Evolutionary conservation across 2,113 vertebrate genomes (phyloP), one percentile per base, ranked within the genome.

Genomic region (Barnardius zonarius): DNA sequence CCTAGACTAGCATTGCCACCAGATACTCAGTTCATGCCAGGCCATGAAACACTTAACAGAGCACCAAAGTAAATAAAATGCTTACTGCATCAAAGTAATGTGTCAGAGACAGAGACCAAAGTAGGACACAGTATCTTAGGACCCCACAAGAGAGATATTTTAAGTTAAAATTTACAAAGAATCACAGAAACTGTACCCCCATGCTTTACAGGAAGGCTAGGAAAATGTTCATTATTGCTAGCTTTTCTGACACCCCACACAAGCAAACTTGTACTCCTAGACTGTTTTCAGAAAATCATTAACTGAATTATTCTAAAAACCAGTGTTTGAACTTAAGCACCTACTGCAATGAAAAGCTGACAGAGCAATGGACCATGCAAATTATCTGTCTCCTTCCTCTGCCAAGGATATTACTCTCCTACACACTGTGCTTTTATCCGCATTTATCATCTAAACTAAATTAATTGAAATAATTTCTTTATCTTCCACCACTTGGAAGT

Each of bases 361-460:
- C 10, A 39, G 48, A 83, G 94, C 93, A 64, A n/a, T 5, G 11
- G 6, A 55, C 81, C 83, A 92, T 43, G 68, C 52, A 79, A 68
- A 80, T 16, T 59, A 74, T 73, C 90, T 80, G 28, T 37, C 93
- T 81, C 57, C 31, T 75, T 96, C 82, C 78, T 87, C 39, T 35
- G 81, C 94, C 90, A 90, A 91, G 19, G 74, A 33, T 49, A 70
- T 77, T 88, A 92, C 78, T 66, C 62, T 93, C 72, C 86, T 86
- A 39, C 64, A 94, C 86, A 68, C n/a, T 78, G n/a, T 37, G 76
- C 90, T 97, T 96, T 96, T 92, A 93, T 90, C 90, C 86, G 37
- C 92, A 69, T 78, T 97, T 95, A 72, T 95, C 66, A 88, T 97
- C 88, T 61, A 88, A 92, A 95, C 51, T 79, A 91, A 95, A 95